Evolutionary conservation across 2,888 invertebrate genomes (phyloP), one percentile per base, ranked within the genome.

Genomic region (Rotaria magnacalcarata): DNA sequence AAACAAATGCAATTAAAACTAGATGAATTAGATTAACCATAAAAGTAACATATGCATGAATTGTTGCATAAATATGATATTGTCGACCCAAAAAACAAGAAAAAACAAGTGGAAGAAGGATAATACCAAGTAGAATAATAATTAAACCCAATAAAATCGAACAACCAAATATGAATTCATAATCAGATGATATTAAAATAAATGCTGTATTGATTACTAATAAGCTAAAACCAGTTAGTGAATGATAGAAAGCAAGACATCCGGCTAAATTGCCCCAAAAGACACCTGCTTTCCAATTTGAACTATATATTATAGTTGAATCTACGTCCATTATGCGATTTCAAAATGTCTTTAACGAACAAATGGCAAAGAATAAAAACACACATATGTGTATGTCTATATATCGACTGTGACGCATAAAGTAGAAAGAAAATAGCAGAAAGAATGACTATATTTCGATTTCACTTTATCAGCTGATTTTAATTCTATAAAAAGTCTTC

Each of bases 61-160:
- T 19, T 67, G 67, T 67, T 67, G 67, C 67, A 41, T 67, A 67
- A 34, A 67, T 67, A 67, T 67, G 67, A 67, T 67, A 67, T 67
- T 67, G 67, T 67, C 67, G 67, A 67, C 67, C 67, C 5, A 67
- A 19, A 67, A 67, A 16, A 34, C 34, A 67, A 14, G 67, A 34
- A 16, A 67, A 67, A 16, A 67, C 67, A 19, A 67, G 34, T 34
- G 67, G 67, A 16, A 67, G 34, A 19, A 67, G 67, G 19, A 67
- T 34, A 67, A 67, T 19, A 34, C 67, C 67, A 6, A 67, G 27
- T 7, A 67, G 5, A 67, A 67, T 67, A 34, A 67, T 67, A 19
- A 67, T 27, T 2, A 67, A 41, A 14, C 67, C 67, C 19, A 67
- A 34, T 67, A 34, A 14, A 41, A 67, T 41, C 34, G 19, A 34